Percentiles rank a stretch among this genome's conserved stretches.
These are phyloP conservation scores for Trichacis sp. DNA, from an alignment of 2,888 invertebrate genomes.

Conservation along the genomic window DNA sequence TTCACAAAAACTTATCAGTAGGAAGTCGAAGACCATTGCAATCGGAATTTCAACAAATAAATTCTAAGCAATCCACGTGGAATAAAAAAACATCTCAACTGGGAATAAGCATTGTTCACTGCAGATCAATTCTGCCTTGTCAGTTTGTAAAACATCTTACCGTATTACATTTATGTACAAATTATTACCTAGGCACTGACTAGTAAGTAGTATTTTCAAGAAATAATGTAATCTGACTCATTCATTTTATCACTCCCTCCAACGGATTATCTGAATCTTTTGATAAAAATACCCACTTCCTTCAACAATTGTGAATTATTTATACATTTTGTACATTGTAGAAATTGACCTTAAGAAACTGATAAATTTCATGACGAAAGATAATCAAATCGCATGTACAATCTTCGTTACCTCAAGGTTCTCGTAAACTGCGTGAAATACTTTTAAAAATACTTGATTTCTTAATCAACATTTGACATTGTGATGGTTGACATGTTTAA, in stretches of 20 bases:
- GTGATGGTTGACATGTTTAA: too few relatives aligned
- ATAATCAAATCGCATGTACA: too few relatives aligned
- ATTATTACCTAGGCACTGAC: conserved; percentile 49
- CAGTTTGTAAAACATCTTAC: conserved; percentile 11
- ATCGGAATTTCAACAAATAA: conserved; percentile 3
- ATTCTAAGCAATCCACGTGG: neutral
- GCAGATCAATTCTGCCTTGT: conserved; percentile 25
- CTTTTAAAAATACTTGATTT: too few relatives aligned
- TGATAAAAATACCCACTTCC: neutral
- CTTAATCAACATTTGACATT: too few relatives aligned
- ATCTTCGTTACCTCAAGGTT: too few relatives aligned
- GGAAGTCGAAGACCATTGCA: conserved; percentile 1
- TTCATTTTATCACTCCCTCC: neutral
- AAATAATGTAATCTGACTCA: conserved; percentile 11
- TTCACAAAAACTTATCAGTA: neutral
- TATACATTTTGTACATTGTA: neutral
- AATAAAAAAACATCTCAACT: neutral
- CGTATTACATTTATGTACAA: conserved; percentile 27
- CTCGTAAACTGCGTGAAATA: too few relatives aligned
- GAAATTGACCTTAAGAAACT: neutral
- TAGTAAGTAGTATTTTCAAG: conserved; percentile 48
- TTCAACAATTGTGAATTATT: neutral
- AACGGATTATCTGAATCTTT: neutral
- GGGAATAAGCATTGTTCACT: neutral
- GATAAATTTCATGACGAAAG: too few relatives aligned